Conservation (phyloP, 92 coral and sea anemone species). For the Phenganax stokvisi region DNA sequence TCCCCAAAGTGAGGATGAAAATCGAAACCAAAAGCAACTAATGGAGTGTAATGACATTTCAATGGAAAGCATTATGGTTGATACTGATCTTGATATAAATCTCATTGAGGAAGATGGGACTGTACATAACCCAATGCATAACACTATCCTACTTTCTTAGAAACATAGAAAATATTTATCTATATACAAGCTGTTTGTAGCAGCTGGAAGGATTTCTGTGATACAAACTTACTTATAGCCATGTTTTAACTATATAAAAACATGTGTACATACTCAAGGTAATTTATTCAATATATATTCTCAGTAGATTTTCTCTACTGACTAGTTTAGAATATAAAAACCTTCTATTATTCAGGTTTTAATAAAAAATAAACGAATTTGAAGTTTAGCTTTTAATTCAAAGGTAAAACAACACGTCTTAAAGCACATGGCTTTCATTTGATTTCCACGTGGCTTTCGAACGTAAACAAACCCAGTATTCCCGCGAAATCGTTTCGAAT, state of each 20-base stretch:
- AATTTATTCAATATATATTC: slow-evolving; percentile 26
- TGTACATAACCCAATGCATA: slow-evolving; percentile 10
- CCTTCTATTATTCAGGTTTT: slow-evolving; percentile 18
- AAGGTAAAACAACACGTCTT: background rate
- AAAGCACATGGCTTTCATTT: slow-evolving; percentile 12
- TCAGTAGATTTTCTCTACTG: slow-evolving; percentile 14
- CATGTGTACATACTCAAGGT: slow-evolving; percentile 20
- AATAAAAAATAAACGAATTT: slow-evolving; percentile 12
- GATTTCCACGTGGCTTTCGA: slow-evolving; percentile 15
- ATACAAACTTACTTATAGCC: slow-evolving; percentile 7
- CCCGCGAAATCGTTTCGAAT: slow-evolving; percentile 26
- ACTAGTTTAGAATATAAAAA: background rate
- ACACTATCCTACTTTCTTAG: slow-evolving; percentile 11
- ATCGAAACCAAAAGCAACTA: background rate
- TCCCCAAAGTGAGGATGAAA: slow-evolving; percentile 13
- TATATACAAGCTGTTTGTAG: background rate
- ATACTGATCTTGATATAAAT: slow-evolving; percentile 29
- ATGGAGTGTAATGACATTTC: slow-evolving; percentile 18
- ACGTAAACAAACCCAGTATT: slow-evolving; percentile 36
- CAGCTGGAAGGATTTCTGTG: slow-evolving; percentile 9
- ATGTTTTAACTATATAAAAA: slow-evolving; percentile 16
- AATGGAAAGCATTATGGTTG: background rate
- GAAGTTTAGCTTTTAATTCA: slow-evolving; percentile 14
- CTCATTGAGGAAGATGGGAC: slow-evolving; percentile 42
- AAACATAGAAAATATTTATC: slow-evolving; percentile 21